Evolutionary conservation across 2,113 vertebrate species (phyloP).

Genomic region (Colinus virginianus): DNA sequence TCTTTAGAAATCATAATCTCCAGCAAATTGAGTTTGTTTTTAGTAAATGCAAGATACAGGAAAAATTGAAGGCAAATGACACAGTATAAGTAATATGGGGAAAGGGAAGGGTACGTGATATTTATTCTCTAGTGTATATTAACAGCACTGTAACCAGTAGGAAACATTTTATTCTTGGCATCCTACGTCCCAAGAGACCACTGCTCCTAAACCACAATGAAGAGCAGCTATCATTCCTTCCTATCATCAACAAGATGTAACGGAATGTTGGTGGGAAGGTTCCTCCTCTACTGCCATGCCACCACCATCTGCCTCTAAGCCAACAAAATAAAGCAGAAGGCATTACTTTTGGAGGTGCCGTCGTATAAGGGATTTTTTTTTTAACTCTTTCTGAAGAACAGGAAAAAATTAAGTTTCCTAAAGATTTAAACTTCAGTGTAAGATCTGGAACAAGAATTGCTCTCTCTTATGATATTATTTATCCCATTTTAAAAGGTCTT

Average conservation of each 20-base stretch:
- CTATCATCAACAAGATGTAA: not conserved
- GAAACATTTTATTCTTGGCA: not conserved
- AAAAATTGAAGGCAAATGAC: not conserved
- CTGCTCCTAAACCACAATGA: not conserved
- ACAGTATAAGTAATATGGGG: not conserved
- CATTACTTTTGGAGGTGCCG: not conserved
- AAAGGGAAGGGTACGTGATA: not conserved
- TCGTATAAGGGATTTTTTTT: not conserved
- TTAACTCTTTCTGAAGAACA: not conserved
- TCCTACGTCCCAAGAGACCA: not conserved
- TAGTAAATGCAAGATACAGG: not conserved
- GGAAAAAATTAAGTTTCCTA: not conserved
- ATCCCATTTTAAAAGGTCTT: not conserved
- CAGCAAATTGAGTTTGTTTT: not conserved
- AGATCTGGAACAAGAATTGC: not conserved
- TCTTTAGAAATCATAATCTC: not conserved
- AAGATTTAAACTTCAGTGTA: not conserved
- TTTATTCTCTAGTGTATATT: not conserved
- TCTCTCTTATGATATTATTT: not conserved
- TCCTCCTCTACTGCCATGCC: not conserved
- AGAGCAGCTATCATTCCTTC: not conserved
- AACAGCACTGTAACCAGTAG: rapidly evolving
- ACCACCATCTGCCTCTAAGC: not conserved
- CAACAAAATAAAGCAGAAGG: not conserved
- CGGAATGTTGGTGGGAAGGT: not conserved